These are phyloP conservation scores for Poecilia gillii DNA, from an alignment of 2,797 vertebrate species.

Conservation along the genomic window DNA sequence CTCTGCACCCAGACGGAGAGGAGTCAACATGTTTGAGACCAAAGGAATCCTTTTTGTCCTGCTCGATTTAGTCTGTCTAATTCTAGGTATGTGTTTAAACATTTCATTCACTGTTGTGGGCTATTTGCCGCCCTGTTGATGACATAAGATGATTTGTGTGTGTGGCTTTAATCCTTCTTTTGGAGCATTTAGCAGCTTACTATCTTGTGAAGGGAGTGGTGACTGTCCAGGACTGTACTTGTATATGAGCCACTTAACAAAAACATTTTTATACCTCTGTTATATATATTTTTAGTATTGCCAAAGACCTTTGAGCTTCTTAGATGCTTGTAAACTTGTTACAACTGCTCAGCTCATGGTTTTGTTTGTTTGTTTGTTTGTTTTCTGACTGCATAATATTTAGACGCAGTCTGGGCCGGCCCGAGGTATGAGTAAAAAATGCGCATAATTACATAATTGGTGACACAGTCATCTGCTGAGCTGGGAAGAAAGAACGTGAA, in stretches of 20 bases:
- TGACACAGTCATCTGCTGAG: neutral
- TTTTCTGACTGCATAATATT: neutral
- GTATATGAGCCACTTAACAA: neutral
- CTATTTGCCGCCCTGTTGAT: neutral
- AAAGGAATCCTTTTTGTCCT: slow-evolving; percentile 88
- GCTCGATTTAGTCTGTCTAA: slow-evolving; percentile 89
- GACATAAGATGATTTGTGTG: slow-evolving; percentile 24
- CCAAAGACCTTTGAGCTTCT: neutral
- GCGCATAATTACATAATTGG: no score
- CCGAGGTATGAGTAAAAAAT: no score
- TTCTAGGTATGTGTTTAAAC: slow-evolving; percentile 86
- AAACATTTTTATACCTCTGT: neutral
- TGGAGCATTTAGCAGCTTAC: slow-evolving; percentile 19
- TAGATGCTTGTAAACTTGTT: neutral
- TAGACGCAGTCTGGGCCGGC: neutral
- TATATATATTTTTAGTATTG: neutral
- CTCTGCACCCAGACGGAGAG: slow-evolving; percentile 24
- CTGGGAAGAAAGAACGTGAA: neutral
- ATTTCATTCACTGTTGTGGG: neutral
- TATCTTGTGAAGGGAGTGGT: slow-evolving; percentile 65
- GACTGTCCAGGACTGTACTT: neutral
- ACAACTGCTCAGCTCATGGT: neutral
- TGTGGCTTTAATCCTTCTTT: slow-evolving; percentile 19
- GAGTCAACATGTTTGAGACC: slow-evolving; percentile 89
- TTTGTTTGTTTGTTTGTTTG: no score